Base-by-base conservation (phyloP, 2,113 vertebrate genomes). In the Anoura caudifer region DNA sequence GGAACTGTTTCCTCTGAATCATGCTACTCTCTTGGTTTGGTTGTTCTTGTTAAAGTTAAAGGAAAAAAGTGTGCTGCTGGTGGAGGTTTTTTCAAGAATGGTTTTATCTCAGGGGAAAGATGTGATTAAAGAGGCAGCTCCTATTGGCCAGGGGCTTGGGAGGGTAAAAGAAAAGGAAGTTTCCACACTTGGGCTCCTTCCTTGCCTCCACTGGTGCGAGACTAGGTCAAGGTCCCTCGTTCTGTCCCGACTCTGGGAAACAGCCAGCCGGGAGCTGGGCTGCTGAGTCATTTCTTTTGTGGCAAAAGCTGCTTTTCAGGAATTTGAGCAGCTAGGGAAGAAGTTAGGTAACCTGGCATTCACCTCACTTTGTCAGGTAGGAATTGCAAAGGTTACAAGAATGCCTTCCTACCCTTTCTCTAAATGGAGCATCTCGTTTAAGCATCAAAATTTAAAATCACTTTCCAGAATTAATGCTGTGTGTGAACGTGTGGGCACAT, bases 21-120 rank as follows among this genome's bases (percentile, higher is more conserved):
- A 26, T 15, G 38, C 20, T 36, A 0, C 56, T 65, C 26, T 7
- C 0, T 41, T 54, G 77, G 70, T 54, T 65, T 76, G 33, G 9
- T 80, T 4, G 28, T 24, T 95, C 38, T 77, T 90, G 82, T 50
- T 43, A 50, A 86, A 38, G 82, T 45, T 38, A 43, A 86, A 38
- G 38, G 50, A 19, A 41, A 56, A 77, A 56, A 11, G 14, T 85
- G 52, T 84, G 47, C 77, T 77, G 67, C 69, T 65, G 65, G 41
- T 10, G 41, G 41, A 95, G 75, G 12, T 67, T 89, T 86, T 86
- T 28, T 59, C 89, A 63, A 72, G 90, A 92, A 80, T 52, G 26
- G n/a, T n/a, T 97, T 93, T 87, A 63, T 89, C 79, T 97, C 43
- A 75, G 16, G 43, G 75, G 43, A 76, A 92, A 76, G 31, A 7